phyloP scores from a whole-genome alignment of 2,888 invertebrate genomes.

The Pocota personata region DNA sequence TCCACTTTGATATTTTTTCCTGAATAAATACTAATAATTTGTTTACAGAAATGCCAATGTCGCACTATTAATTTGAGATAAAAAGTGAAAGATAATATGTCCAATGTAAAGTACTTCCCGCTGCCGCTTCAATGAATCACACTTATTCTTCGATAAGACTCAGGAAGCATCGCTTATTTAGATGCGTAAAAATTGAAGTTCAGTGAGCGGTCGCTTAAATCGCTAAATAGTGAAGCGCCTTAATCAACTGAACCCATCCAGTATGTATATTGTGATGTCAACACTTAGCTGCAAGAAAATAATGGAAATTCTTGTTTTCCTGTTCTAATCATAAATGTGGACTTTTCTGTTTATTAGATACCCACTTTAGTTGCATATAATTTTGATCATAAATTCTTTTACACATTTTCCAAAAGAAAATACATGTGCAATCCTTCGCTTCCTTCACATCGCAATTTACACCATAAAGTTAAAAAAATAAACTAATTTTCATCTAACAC shows the following conservation, averaged over 20 bases:
- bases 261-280: conserved; percentile 33
- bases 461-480: neutral
- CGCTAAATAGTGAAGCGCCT: no score
- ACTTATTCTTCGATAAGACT: no score
- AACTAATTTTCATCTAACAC: neutral
- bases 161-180: no score
- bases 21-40: no score
- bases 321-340: conserved; percentile 28
- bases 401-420: neutral
- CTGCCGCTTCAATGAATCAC: no score
- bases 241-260: neutral
- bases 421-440: neutral
- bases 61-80: no score
- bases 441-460: neutral
- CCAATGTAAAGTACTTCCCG: no score
- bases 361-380: neutral
- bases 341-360: conserved; percentile 3
- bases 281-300: conserved; percentile 25
- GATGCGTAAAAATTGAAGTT: no score
- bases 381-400: neutral
- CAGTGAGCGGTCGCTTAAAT: no score
- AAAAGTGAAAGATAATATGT: no score
- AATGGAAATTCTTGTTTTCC: conserved; percentile 48
- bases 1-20: no score
- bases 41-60: no score